Percentiles rank a stretch among this genome's conserved stretches.
Conservation (phyloP, 2,797 vertebrate species). For the Passerculus sandwichensis region DNA sequence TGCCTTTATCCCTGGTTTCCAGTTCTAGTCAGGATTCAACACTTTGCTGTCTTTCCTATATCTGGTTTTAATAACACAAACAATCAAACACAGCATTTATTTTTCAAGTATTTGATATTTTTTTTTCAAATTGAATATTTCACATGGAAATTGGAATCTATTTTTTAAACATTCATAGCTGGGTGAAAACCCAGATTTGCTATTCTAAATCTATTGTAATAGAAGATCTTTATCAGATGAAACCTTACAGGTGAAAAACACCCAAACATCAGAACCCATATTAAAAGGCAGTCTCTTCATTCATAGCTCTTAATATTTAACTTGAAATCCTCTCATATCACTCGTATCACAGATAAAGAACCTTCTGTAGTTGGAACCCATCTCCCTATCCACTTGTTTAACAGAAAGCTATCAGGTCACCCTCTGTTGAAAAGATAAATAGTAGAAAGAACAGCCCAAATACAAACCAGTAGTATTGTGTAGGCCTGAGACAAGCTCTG, state of each 20-base stretch:
- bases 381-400: neutral
- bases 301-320: neutral
- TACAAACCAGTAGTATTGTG: neutral
- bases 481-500: neutral
- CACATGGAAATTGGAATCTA: neutral
- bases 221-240: neutral
- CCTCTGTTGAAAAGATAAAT: neutral
- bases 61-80: neutral
- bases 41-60: neutral
- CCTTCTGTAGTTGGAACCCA: neutral
- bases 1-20: neutral
- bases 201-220: neutral
- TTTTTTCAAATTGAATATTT: neutral
- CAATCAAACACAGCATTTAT: neutral
- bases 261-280: neutral
- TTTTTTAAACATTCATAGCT: neutral
- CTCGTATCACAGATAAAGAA: neutral
- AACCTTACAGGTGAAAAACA: neutral
- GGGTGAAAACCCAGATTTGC: neutral
- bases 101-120: neutral
- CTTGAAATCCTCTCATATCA: neutral
- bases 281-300: neutral
- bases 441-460: neutral
- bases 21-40: neutral
- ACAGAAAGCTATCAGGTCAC: neutral